A percentile compares a stretch with the other conserved stretches of the same genome.
Conservation (phyloP, 2,113 vertebrate genomes). For the Scortum barcoo region DNA sequence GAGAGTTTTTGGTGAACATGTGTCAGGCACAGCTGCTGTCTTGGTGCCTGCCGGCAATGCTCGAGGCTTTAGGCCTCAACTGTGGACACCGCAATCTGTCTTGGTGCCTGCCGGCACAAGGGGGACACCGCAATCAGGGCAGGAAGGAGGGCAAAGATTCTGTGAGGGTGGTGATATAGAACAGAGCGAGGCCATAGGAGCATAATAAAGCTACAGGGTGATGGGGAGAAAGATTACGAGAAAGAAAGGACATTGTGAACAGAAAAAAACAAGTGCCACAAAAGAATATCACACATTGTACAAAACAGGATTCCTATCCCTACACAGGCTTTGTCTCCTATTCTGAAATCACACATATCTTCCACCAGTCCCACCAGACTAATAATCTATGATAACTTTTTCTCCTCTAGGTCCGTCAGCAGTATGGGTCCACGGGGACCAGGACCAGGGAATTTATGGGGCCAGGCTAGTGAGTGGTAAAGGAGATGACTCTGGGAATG, state of each 20-base stretch:
- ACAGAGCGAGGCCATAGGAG: neutral
- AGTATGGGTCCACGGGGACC: constrained; percentile 42
- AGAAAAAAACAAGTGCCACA: constrained; percentile 7
- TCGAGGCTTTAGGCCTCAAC: constrained; percentile 46
- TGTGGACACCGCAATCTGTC: constrained; percentile 24
- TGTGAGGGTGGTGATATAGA: neutral
- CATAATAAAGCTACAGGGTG: constrained; percentile 17
- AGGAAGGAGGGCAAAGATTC: constrained; percentile 13
- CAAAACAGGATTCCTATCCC: neutral
- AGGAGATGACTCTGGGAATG: constrained; percentile 56
- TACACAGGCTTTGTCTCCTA: neutral
- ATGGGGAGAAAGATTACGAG: neutral
- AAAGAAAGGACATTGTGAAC: neutral
- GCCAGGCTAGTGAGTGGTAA: constrained; percentile 54
- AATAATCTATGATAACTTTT: constrained; percentile 59
- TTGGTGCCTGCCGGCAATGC: constrained; percentile 58
- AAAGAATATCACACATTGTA: neutral
- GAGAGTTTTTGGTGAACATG: constrained; percentile 66
- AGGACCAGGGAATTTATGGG: constrained; percentile 54
- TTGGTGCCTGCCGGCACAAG: too few relatives aligned
- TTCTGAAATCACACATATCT: constrained; percentile 19
- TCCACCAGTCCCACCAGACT: constrained; percentile 19
- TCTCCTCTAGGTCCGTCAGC: constrained; percentile 37
- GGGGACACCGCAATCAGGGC: constrained; percentile 33
- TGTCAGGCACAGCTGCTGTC: constrained; percentile 76